Percentiles rank a stretch among this genome's conserved stretches.
Evolutionary conservation across 2,113 vertebrate species (phyloP).

Genomic region (Mugil cephalus): DNA sequence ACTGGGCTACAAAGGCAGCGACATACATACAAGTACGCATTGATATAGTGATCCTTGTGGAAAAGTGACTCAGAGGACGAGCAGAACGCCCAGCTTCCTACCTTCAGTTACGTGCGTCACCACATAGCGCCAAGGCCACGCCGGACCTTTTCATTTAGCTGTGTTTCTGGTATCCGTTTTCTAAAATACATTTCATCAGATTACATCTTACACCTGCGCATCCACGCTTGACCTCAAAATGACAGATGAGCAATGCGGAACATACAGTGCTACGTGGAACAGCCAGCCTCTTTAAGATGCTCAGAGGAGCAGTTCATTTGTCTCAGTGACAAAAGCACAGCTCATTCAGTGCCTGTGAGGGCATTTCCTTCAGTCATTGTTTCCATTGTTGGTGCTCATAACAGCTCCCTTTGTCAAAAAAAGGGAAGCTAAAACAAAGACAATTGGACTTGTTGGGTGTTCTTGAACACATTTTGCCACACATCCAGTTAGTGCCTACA

Average conservation of each 20-base stretch:
- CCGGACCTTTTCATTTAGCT: background rate
- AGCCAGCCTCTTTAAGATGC: slow-evolving; percentile 14
- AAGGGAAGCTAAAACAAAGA: no score
- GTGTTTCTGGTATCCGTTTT: slow-evolving; percentile 5
- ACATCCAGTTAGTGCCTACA: no score
- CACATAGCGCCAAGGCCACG: no score
- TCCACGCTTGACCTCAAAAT: slow-evolving; percentile 19
- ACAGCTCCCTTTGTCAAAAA: no score
- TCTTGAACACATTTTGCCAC: no score
- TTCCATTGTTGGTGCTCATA: no score
- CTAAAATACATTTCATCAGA: slow-evolving; percentile 22
- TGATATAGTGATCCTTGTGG: slow-evolving; percentile 14
- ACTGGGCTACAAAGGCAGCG: slow-evolving; percentile 13
- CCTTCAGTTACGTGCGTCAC: background rate
- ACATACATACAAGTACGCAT: background rate
- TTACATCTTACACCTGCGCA: slow-evolving; percentile 8
- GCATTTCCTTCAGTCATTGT: background rate
- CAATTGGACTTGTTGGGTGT: no score
- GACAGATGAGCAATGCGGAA: slow-evolving; percentile 14
- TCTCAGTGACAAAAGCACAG: slow-evolving; percentile 8
- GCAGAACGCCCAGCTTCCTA: slow-evolving; percentile 13
- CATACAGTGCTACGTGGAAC: background rate
- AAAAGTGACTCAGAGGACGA: slow-evolving; percentile 2
- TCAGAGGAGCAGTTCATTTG: slow-evolving; percentile 20
- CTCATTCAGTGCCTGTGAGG: background rate